Evolutionary conservation across 2,888 invertebrate genomes (phyloP), one percentile per base, ranked within the genome.

Genomic region (Cheilosia vulpina): DNA sequence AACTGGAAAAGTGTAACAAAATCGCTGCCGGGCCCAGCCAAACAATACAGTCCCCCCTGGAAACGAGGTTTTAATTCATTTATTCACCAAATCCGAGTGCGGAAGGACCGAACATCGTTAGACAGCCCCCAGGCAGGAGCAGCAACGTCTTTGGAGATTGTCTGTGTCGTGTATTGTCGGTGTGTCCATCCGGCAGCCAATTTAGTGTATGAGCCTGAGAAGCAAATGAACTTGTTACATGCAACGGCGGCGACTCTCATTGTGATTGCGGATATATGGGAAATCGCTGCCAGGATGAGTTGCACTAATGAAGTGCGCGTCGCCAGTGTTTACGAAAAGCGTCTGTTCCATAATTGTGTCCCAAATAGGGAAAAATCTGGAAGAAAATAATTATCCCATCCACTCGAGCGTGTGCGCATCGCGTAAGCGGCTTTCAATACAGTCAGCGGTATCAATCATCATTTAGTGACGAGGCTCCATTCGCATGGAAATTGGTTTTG

Each of bases 181-280:
- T 69, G 71, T 83, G 71, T 83, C 71, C 78, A 82, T 76, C 71
- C 77, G 77, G 69, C 79, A 84, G 75, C 75, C 80, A 84, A 84
- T 84, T 84, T 84, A 76, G 69, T 60, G 71, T 27, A 13, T 19
- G 27, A 19, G 63, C 47, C 69, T 83, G 83, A 68, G 78, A 79
- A 79, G 73, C 73, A 84, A 84, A 80, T 80, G 75, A 84, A 84
- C 84, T 80, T 75, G 80, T 84, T 66, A 71, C 84, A 75, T 75
- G 84, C 65, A 41, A 41, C 72, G 69, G 73, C 75, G 69, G 24
- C 4, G 15, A 17, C 5, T 17, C 7, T 11, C 17, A 53, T 52
- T 17, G 34, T 17, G 45, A 17, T 45, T n/a, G 45, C 60, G 66
- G 52, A 69, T 66, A 47, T 69, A 82, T 82, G 78, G 72, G 68